phyloP scores from a whole-genome alignment of 1,140 invertebrate genomes.

The Carposina sasakii region DNA sequence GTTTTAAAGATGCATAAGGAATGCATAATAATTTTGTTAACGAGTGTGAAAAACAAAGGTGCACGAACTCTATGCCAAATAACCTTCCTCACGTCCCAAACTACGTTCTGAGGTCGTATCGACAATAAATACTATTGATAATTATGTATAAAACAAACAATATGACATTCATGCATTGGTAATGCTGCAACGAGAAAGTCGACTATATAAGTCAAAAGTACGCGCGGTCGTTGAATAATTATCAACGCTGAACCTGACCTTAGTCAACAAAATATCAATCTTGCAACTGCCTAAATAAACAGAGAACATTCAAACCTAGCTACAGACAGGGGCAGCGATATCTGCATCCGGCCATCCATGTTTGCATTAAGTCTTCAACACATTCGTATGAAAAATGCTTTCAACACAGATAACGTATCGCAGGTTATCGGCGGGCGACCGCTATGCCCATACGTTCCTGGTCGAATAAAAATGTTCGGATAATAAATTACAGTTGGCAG shows the following conservation, averaged over 20 bases:
- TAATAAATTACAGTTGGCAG: too few species aligned
- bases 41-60: too few species aligned
- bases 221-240: conserved; percentile 10
- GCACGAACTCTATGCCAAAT: conserved; percentile 49
- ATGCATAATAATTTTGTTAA: too few species aligned
- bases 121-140: conserved; percentile 62
- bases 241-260: conserved; percentile 46
- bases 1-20: too few species aligned
- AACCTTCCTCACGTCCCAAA: conserved; percentile 64
- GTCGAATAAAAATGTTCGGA: too few species aligned
- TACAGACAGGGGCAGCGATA: conserved; percentile 32
- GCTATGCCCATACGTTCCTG: too few species aligned
- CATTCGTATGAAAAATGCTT: too few species aligned
- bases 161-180: conserved; percentile 17
- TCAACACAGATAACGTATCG: conserved; percentile 42
- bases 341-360: conserved; percentile 52
- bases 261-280: conserved; percentile 46
- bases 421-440: conserved; percentile 43
- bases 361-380: too few species aligned
- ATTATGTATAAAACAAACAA: conserved; percentile 52
- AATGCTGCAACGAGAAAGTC: conserved; percentile 26
- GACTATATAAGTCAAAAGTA: conserved; percentile 36
- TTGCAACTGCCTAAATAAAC: conserved; percentile 40
- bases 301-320: conserved; percentile 22
- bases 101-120: conserved; percentile 61